Evolutionary conservation across 2,888 invertebrate genomes (phyloP), one percentile per base, ranked within the genome.

Genomic region (Mimumesa dahlbomi): DNA sequence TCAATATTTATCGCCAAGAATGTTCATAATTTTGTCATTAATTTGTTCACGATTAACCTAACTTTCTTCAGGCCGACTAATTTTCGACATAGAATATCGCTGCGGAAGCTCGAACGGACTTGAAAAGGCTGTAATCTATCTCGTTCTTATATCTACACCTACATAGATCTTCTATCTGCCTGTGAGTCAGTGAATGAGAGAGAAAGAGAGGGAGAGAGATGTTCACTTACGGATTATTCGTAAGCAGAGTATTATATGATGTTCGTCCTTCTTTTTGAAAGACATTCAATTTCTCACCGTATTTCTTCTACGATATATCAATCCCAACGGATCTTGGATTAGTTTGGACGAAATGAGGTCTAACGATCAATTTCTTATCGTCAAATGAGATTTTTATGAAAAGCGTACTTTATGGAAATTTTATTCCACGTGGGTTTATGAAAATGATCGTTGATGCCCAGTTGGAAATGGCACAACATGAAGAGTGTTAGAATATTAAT

Each of bases 161-260:
- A 46, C 11, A 13, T 40, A 25, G 14, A 14, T 46, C 3, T 14
- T 29, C 11, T 29, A 7, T 34, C 21, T 42, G 13, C 1, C 34
- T 34, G 4, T 34, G 11, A 9, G 3, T 7, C n/a, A 4, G n/a
- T 1, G 1, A 34, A n/a, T n/a, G n/a, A n/a, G n/a, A n/a, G 9
- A 29, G 29, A 29, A 9, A 29, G 29, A 50, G 14, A 31, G 11
- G 13, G 16, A 36, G 45, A 46, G 36, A 52, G 46, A 52, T 36
- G 21, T 6, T 25, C 25, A 34, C n/a, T 52, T 48, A 48, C 18
- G 62, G 62, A 65, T 65, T 65, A 59, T 46, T 34, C 38, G 40
- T 42, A 61, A 61, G 62, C 48, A 45, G 34, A 52, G 16, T n/a
- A 34, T 34, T 1, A 0, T 42, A 42, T 16, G 62, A 61, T 65